Evolutionary conservation across 2,797 vertebrate genomes (phyloP), one percentile per base, ranked within the genome.

Genomic region (Caiman crocodilus): DNA sequence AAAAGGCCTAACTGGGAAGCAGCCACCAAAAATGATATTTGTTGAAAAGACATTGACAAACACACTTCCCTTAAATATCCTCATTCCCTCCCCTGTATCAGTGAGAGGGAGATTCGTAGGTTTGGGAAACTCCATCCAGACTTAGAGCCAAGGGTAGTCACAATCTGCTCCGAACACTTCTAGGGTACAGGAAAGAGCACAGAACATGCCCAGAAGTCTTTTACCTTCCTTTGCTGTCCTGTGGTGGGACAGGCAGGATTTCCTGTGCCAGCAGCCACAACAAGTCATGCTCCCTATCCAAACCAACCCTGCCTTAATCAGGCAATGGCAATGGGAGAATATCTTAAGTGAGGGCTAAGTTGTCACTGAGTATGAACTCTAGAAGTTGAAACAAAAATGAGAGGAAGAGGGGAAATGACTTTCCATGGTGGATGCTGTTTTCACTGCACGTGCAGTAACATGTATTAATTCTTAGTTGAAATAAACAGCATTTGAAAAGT

Each of bases 361-460:
- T 55, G 15, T 92, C 78, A 63, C n/a, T 90, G 85, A 82, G 81
- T 63, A 76, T 32, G 75, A 84, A 84, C 82, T 60, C 82, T 25
- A 61, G 67, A 21, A 25, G 11, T 60, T 83, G 32, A 14, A 21
- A 55, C 61, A 42, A 89, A 86, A 89, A 25, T 75, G 23, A 3
- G 79, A 60, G 32, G 79, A 92, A 87, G 3, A 11, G 32, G 20
- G 25, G 67, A 82, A 88, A 59, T 86, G 73, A 85, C 28, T 88
- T 92, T 28, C 58, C 85, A 82, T 58, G 55, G 87, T 92, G 86
- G 79, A 76, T 91, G 78, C 87, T 76, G 13, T 85, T 88, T 86
- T 55, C 81, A 25, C 67, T 75, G 57, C 0, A 15, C 57, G 59
- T 63, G 21, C 55, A 75, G 59, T 1, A 79, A 25, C 63, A 55